phyloP scores from a whole-genome alignment of 2,888 invertebrate genomes.

The Leptopilina syphax region DNA sequence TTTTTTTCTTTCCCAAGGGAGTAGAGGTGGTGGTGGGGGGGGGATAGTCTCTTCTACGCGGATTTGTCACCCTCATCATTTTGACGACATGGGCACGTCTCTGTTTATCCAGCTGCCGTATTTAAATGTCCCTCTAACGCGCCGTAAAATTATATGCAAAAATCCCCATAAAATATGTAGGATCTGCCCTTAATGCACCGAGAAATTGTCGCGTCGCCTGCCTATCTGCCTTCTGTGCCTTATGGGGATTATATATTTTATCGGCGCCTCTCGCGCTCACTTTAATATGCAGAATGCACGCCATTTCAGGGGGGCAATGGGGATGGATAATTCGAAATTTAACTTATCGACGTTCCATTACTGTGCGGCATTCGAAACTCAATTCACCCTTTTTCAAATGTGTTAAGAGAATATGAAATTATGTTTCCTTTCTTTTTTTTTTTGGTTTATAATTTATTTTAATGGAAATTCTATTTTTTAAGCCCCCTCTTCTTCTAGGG shows the following conservation, averaged over 20 bases:
- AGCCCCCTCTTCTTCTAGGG: too few species aligned
- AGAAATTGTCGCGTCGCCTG: constrained; percentile 72
- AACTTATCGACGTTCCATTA: constrained; percentile 55
- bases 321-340: constrained; percentile 52
- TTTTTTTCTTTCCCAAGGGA: constrained; percentile 55
- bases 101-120: constrained; percentile 76
- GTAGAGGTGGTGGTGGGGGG: neutral
- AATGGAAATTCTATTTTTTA: too few species aligned
- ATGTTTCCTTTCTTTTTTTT: too few species aligned
- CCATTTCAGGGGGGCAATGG: neutral
- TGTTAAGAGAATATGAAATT: constrained; percentile 4
- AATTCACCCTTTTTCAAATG: constrained; percentile 5
- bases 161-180: constrained; percentile 75
- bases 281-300: constrained; percentile 37
- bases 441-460: too few species aligned
- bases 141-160: constrained; percentile 77
- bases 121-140: constrained; percentile 75
- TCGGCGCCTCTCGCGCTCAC: constrained; percentile 34
- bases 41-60: constrained; percentile 52
- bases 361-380: constrained; percentile 41
- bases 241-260: constrained; percentile 59
- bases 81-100: constrained; percentile 51
- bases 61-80: constrained; percentile 56
- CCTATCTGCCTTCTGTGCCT: constrained; percentile 59
- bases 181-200: constrained; percentile 73